Evolutionary conservation across 2,797 vertebrate species (phyloP).

Genomic region (Acanthurus tractus): DNA sequence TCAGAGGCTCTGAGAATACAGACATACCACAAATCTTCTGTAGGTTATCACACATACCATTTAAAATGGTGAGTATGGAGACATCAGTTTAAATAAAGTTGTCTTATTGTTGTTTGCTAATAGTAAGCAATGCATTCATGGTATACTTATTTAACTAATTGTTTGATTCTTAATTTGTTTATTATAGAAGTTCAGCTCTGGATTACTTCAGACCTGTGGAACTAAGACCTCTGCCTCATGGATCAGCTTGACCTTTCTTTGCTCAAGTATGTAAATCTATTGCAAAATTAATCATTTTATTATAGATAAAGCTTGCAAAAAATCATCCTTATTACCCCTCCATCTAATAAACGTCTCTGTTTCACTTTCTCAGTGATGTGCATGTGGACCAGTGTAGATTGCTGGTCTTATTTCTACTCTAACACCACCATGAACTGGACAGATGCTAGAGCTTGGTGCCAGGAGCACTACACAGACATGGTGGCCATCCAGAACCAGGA

Average conservation of each 20-base stretch:
- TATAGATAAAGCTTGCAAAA: not conserved
- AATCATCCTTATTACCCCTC: not conserved
- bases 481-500: slow-evolving; percentile 88
- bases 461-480: slow-evolving; percentile 81
- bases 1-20: slow-evolving; percentile 4
- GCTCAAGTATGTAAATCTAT: slow-evolving; percentile 72
- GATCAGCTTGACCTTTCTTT: slow-evolving; percentile 62
- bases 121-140: not conserved
- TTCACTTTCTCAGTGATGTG: slow-evolving; percentile 72
- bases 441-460: slow-evolving; percentile 77
- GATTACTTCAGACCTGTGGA: slow-evolving; percentile 29
- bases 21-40: slow-evolving; percentile 17
- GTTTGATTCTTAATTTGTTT: slow-evolving; percentile 5
- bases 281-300: slow-evolving; percentile 1
- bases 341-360: slow-evolving; percentile 27
- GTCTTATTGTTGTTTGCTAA: not conserved
- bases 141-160: not conserved
- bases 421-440: slow-evolving; percentile 77
- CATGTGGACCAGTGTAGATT: slow-evolving; percentile 66
- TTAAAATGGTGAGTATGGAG: slow-evolving; percentile 76
- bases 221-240: slow-evolving; percentile 39
- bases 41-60: not conserved
- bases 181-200: slow-evolving; percentile 58
- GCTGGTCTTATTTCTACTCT: slow-evolving; percentile 86
- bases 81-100: not conserved